Percentiles rank a stretch among this genome's conserved stretches.
Evolutionary conservation across 2,888 invertebrate genomes (phyloP).

Genomic region (Ditula angustiorana): DNA sequence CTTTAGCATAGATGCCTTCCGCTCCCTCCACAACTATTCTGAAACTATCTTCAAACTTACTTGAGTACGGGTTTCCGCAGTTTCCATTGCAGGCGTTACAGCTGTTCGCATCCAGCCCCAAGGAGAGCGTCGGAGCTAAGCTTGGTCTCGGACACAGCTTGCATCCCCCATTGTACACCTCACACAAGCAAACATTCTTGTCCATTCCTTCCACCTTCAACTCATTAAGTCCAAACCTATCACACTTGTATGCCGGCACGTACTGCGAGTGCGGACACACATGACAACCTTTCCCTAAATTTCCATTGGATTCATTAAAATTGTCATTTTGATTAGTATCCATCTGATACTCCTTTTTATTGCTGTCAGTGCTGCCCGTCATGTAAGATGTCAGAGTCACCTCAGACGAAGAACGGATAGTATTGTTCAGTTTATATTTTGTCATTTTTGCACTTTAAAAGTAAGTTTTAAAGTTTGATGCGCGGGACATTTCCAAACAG

Average conservation of each 20-base stretch:
- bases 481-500: conserved; percentile 69
- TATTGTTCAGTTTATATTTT: conserved; percentile 84
- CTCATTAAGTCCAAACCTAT: conserved; percentile 74
- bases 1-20: too few relatives aligned
- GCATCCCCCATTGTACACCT: conserved; percentile 78
- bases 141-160: conserved; percentile 72
- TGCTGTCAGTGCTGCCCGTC: conserved; percentile 64
- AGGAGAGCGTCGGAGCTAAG: conserved; percentile 58
- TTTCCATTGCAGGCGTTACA: conserved; percentile 65
- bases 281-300: conserved; percentile 61
- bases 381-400: conserved; percentile 81
- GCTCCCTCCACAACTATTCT: too few relatives aligned
- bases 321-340: conserved; percentile 67
- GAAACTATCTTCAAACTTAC: too few relatives aligned
- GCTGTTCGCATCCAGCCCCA: conserved; percentile 61
- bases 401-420: conserved; percentile 67
- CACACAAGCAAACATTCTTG: conserved; percentile 72
- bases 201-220: conserved; percentile 72
- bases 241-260: conserved; percentile 63
- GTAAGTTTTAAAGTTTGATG: conserved; percentile 67
- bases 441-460: conserved; percentile 75
- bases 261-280: conserved; percentile 68
- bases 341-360: conserved; percentile 58
- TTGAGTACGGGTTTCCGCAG: conserved; percentile 62
- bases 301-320: conserved; percentile 61